Base-by-base conservation (phyloP, 2,113 vertebrate species). In the Xiphias gladius region DNA sequence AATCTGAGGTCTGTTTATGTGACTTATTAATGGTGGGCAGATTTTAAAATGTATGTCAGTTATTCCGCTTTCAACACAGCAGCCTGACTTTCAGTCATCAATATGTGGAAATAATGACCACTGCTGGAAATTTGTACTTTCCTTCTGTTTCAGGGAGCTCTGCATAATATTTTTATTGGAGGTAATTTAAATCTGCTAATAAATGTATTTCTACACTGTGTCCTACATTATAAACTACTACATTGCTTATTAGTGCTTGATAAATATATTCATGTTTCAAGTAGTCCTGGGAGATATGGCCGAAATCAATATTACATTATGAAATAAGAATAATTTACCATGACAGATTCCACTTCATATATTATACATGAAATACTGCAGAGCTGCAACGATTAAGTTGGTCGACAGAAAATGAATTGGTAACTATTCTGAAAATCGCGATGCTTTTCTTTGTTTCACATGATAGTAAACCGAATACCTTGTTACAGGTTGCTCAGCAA, bases 131-230 rank as follows among this genome's bases (percentile, higher is more conserved):
- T 12, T 22, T 70, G 32, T 3, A 35, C 3, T 6, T 65, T 54
- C 24, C 57, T 22, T 30, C 7, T 32, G 28, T 4, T 22, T 62
- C 0, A 20, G 43, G 8, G 22, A 5, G 3, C 20, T 52, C 9
- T 22, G 20, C 20, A n/a, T 52, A 35, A 37, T 24, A 3, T 10
- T 64, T 54, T 71, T 55, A 69, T 24, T 57, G 7, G 10, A 61
- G 20, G 11, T 68, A 70, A 50, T n/a, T n/a, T 79, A 20, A 66
- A 73, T 68, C 1, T 52, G 30, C 17, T 67, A 73, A 85, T 87
- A 74, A 83, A 63, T 67, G 17, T 83, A 62, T 70, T 81, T 59
- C 10, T 52, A 16, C 28, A 59, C 2, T 61, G 32, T 66, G 32
- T 61, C 19, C 3, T 6, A 50, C 22, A 32, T 72, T 11, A 7